These are phyloP conservation scores for Apamea epomidion DNA, from an alignment of 2,888 invertebrate genomes.

Conservation along the genomic window DNA sequence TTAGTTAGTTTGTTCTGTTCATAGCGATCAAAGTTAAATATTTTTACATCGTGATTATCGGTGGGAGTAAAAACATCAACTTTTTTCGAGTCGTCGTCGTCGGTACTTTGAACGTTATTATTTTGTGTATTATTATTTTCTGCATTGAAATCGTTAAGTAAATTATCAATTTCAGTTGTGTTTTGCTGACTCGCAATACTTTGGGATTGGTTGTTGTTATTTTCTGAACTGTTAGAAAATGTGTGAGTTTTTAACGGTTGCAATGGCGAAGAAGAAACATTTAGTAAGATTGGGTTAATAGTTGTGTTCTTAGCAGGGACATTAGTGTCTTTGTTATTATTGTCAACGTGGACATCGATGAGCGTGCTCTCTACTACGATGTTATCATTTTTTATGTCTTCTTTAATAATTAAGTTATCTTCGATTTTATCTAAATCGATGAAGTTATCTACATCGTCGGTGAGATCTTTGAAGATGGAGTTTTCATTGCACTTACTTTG, in stretches of 20 bases:
- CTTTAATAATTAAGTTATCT: slow-evolving; percentile 70
- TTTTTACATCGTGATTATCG: slow-evolving; percentile 85
- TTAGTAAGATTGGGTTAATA: slow-evolving; percentile 85
- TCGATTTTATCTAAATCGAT: slow-evolving; percentile 81
- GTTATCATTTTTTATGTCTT: slow-evolving; percentile 78
- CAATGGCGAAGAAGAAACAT: slow-evolving; percentile 87
- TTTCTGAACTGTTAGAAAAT: slow-evolving; percentile 84
- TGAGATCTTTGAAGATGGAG: slow-evolving; percentile 85
- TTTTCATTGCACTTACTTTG: slow-evolving; percentile 89
- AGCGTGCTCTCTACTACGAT: slow-evolving; percentile 86
- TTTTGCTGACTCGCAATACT: slow-evolving; percentile 82
- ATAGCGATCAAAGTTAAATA: slow-evolving; percentile 89
- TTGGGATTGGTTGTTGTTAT: slow-evolving; percentile 84
- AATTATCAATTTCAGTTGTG: slow-evolving; percentile 81
- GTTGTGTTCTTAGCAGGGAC: slow-evolving; percentile 76
- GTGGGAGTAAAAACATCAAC: slow-evolving; percentile 73
- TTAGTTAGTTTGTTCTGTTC: slow-evolving; percentile 84
- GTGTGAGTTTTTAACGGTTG: slow-evolving; percentile 88
- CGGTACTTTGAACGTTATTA: slow-evolving; percentile 72
- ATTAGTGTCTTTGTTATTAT: slow-evolving; percentile 82
- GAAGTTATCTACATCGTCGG: slow-evolving; percentile 84
- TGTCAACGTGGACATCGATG: slow-evolving; percentile 87
- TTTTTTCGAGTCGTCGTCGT: slow-evolving; percentile 70
- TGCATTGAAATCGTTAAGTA: slow-evolving; percentile 82
- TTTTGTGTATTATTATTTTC: slow-evolving; percentile 76